Evolutionary conservation across 1,140 invertebrate genomes (phyloP).

Genomic region (Bombus waltoni): DNA sequence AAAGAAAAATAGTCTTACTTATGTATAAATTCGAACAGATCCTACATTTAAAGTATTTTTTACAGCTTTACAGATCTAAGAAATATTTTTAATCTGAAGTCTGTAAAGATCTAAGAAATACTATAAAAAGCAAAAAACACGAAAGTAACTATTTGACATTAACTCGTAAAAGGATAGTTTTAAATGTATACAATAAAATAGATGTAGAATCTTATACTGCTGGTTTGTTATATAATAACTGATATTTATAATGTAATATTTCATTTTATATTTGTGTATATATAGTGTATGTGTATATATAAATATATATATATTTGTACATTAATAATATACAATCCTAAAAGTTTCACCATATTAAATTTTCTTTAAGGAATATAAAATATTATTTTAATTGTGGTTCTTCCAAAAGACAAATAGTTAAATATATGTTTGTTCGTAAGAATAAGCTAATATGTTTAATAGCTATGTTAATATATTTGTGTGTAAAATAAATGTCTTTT

Average conservation of each 20-base stretch:
- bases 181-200: background rate
- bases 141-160: background rate
- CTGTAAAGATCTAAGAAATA: background rate
- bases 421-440: background rate
- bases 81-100: background rate
- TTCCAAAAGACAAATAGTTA: background rate
- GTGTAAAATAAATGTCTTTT: no score
- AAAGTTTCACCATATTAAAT: background rate
- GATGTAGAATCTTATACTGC: background rate
- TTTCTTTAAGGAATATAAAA: background rate
- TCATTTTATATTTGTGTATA: background rate
- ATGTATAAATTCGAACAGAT: background rate
- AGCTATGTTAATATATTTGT: background rate
- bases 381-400: background rate
- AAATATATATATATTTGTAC: background rate
- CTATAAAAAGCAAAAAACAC: background rate
- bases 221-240: background rate
- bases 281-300: background rate
- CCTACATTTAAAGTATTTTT: background rate
- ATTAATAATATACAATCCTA: background rate
- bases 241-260: background rate
- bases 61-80: background rate
- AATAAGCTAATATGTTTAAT: background rate
- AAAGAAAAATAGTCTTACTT: constrained; percentile 69
- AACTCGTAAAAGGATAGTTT: background rate